These are phyloP conservation scores for Pantala flavescens DNA, from an alignment of 1,140 invertebrate genomes.

Conservation along the genomic window DNA sequence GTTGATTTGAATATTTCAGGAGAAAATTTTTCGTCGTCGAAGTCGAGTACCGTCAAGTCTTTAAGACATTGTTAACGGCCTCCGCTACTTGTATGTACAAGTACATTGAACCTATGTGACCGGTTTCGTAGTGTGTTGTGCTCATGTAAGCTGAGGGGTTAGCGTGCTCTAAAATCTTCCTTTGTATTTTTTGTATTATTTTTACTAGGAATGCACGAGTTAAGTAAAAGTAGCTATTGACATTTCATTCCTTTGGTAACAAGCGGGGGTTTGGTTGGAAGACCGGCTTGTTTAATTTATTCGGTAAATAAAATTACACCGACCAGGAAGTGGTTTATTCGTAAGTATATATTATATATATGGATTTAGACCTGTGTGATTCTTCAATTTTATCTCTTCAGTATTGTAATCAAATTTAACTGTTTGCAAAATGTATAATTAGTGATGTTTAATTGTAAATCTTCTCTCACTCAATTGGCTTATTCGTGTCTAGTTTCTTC, in stretches of 20 bases:
- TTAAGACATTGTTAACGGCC: not conserved
- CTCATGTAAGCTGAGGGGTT: not conserved
- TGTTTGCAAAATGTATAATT: not conserved
- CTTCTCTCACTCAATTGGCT: not conserved
- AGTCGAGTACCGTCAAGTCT: not conserved
- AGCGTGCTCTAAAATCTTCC: too few relatives aligned
- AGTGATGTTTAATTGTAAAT: not conserved
- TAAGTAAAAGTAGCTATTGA: not conserved
- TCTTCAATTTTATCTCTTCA: not conserved
- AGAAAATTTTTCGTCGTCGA: not conserved
- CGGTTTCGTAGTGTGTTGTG: constrained; percentile 3
- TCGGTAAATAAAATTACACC: not conserved
- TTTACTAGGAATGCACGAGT: constrained; percentile 1
- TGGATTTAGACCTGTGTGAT: not conserved
- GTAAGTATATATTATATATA: not conserved
- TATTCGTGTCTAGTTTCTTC: too few relatives aligned
- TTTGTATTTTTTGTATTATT: not conserved
- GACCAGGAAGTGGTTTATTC: not conserved
- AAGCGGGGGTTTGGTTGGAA: not conserved
- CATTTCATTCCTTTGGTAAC: constrained; percentile 3
- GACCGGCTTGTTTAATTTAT: constrained; percentile 6
- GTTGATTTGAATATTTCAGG: not conserved
- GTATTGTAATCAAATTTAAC: not conserved
- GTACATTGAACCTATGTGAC: not conserved
- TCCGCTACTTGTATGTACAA: not conserved